Evolutionary conservation across 2,113 vertebrate species (phyloP), one percentile per base, ranked within the genome.

Genomic region (Ochotona princeps): DNA sequence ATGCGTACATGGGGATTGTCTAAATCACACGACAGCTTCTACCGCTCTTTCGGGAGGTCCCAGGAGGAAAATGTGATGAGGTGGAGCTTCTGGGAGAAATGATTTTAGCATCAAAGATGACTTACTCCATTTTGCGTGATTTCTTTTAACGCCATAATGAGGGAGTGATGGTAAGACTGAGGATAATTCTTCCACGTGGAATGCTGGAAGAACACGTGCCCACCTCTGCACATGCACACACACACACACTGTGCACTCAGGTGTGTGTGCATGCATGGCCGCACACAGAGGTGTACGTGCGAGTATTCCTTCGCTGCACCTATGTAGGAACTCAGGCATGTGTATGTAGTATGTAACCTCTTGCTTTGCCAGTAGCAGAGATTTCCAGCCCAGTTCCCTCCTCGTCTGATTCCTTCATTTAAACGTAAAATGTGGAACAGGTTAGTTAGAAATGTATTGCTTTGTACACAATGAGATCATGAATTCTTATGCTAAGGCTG

Each of bases 401-500:
- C 65, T 87, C 44, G 83, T 95, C 66, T 96, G 93, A 96, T 94
- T 97, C 96, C 96, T 90, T 97, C 94, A 57, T 75, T 82, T 97
- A 85, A 88, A 93, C 93, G 86, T 13, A 61, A 87, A 96, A 90
- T 70, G 81, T 89, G 92, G 92, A 96, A 97, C 96, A 94, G 96
- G 92, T 83, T 89, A 83, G 94, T 80, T 81, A 93, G 95, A 93
- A 91, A 89, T 90, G 51, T 44, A 82, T 91, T 95, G 90, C 94
- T 95, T 94, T 89, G 92, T 97, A 95, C 97, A 97, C 91, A 97
- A 21, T 61, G 78, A 70, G 83, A 81, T 61, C 85, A 87, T 61
- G 90, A 94, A 96, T 87, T 80, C 83, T n/a, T 26, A 0, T 80
- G 94, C 14, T 38, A 89, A 94, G 60, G 81, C 79, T 66, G 74